These are phyloP conservation scores for Neomonachus schauinslandi DNA, from an alignment of 2,113 vertebrate species.

Conservation along the genomic window DNA sequence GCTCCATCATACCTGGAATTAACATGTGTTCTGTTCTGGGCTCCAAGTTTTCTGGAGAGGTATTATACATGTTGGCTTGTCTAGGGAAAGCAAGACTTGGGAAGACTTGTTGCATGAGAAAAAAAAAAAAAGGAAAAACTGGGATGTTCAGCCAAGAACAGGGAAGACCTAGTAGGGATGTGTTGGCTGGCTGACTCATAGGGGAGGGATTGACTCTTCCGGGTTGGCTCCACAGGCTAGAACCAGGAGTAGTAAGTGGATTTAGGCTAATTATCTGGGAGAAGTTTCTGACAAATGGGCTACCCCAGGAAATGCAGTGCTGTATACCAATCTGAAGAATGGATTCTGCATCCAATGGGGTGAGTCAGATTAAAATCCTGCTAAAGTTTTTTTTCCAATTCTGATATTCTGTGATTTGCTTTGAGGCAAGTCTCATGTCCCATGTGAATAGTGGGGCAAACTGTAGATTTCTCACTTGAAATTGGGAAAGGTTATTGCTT, in stretches of 20 bases:
- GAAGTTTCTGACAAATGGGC: not conserved
- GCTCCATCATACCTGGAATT: not conserved
- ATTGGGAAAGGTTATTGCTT: not conserved
- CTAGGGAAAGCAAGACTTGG: not conserved
- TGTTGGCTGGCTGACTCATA: not conserved
- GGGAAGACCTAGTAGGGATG: not conserved
- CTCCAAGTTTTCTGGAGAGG: not conserved
- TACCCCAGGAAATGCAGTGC: not conserved
- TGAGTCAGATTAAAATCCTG: not conserved
- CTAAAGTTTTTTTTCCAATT: not conserved
- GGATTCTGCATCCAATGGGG: not conserved
- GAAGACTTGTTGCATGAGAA: not conserved
- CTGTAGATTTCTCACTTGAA: not conserved
- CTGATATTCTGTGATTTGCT: not conserved
- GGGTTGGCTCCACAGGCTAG: not conserved
- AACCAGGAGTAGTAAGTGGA: not conserved
- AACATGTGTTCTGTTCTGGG: not conserved
- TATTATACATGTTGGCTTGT: not conserved
- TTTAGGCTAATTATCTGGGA: not conserved
- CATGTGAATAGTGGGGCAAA: not conserved
- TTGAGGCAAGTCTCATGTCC: not conserved
- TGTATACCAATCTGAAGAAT: not conserved
- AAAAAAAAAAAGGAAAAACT: not conserved
- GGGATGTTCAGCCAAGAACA: not conserved
- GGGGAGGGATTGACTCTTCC: not conserved